phyloP scores from a whole-genome alignment of 2,113 vertebrate species.

The Oncorhynchus gorbuscha region DNA sequence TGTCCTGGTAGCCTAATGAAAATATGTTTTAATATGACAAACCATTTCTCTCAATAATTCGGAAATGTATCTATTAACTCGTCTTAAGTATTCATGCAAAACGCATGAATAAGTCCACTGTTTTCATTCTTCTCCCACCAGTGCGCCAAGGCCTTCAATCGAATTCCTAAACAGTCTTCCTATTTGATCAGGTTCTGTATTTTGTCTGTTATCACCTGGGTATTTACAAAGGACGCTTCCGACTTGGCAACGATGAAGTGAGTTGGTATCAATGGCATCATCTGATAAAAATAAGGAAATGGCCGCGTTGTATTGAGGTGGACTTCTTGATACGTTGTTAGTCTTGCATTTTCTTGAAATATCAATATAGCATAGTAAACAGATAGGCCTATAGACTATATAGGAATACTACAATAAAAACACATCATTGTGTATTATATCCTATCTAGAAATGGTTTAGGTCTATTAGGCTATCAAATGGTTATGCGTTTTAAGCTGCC shows the following conservation, averaged over 20 bases:
- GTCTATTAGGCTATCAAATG: background rate
- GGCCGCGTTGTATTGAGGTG: constrained; percentile 9
- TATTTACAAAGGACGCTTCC: constrained; percentile 76
- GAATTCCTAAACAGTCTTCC: constrained; percentile 63
- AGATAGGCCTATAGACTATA: background rate
- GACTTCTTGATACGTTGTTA: constrained; percentile 10
- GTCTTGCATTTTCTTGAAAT: background rate
- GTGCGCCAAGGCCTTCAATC: constrained; percentile 34
- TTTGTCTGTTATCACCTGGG: constrained; percentile 77
- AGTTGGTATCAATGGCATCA: constrained; percentile 58
- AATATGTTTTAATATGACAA: background rate
- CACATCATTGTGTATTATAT: no score
- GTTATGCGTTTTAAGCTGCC: no score
- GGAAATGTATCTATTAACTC: background rate
- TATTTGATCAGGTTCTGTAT: constrained; percentile 65
- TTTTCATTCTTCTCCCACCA: constrained; percentile 1
- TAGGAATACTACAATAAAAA: no score
- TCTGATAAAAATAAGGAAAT: constrained; percentile 57
- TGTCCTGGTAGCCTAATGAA: background rate
- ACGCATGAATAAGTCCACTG: constrained; percentile 5
- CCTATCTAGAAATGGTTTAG: background rate
- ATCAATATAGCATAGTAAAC: background rate
- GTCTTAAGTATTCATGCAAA: background rate
- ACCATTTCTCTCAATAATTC: background rate
- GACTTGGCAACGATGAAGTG: constrained; percentile 74